phyloP scores from a whole-genome alignment of 2,113 vertebrate species.

The Pseudolaguvia tuberculata region DNA sequence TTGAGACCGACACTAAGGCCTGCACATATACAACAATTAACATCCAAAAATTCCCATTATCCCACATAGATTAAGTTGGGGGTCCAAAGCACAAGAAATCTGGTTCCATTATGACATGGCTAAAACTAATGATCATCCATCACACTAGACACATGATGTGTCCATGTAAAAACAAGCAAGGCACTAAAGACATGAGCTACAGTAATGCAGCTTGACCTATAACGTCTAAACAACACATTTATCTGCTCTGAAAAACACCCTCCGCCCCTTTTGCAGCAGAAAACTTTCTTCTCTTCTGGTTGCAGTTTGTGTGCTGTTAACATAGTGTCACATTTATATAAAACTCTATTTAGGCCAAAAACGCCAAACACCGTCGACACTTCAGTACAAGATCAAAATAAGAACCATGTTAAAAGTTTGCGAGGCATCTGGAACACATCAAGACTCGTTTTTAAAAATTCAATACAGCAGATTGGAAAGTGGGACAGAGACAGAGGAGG shows the following conservation, averaged over 20 bases:
- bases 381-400: constrained; percentile 12
- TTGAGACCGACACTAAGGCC: too few relatives aligned
- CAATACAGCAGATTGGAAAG: constrained; percentile 64
- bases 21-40: too few relatives aligned
- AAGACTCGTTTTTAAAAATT: constrained; percentile 62
- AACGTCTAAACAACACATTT: constrained; percentile 47
- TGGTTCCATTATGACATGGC: constrained; percentile 1
- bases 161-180: not conserved
- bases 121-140: constrained; percentile 9
- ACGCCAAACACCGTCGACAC: not conserved
- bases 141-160: not conserved
- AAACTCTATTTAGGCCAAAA: constrained; percentile 4
- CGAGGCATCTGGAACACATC: constrained; percentile 19
- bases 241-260: constrained; percentile 55
- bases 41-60: constrained; percentile 19
- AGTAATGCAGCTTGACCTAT: constrained; percentile 55
- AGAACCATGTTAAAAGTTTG: constrained; percentile 11
- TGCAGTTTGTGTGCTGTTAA: constrained; percentile 38
- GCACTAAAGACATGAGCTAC: not conserved
- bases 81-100: not conserved
- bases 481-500: constrained; percentile 54
- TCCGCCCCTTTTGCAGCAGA: constrained; percentile 13
- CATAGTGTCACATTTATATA: constrained; percentile 2
- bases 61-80: constrained; percentile 26
- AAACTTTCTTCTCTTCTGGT: constrained; percentile 37